These are phyloP conservation scores for Probaryconus sp. DNA, from an alignment of 1,140 invertebrate genomes.

Conservation along the genomic window DNA sequence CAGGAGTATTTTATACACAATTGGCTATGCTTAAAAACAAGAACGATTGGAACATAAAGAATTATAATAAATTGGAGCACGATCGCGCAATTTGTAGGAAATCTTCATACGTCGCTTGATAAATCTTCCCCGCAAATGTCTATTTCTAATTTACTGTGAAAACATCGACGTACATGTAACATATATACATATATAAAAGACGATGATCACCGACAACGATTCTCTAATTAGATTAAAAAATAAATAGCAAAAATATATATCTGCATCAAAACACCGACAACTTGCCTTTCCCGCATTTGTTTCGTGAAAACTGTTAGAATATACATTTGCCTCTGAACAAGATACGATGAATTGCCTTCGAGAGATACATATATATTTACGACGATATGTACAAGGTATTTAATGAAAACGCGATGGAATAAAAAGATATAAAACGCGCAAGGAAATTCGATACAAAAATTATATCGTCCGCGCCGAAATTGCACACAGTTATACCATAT, in stretches of 20 bases:
- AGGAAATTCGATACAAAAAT: too few relatives aligned
- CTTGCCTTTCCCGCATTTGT: constrained; percentile 54
- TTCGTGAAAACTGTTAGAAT: constrained; percentile 65
- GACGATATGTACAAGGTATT: constrained; percentile 50
- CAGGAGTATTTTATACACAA: constrained; percentile 49
- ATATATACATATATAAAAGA: constrained; percentile 64
- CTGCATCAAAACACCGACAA: constrained; percentile 63
- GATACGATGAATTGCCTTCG: constrained; percentile 58
- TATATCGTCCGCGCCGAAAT: too few relatives aligned
- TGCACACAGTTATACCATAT: too few relatives aligned
- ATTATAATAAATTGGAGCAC: too few relatives aligned
- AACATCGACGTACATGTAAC: constrained; percentile 62
- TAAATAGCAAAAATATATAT: constrained; percentile 65
- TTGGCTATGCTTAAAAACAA: constrained; percentile 32
- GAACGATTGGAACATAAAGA: constrained; percentile 4
- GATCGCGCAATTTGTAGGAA: constrained; percentile 48
- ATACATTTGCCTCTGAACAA: constrained; percentile 63
- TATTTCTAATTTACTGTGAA: constrained; percentile 53
- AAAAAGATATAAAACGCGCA: constrained; percentile 13
- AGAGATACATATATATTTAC: constrained; percentile 54
- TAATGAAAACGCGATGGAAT: constrained; percentile 33
- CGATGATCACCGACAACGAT: constrained; percentile 60
- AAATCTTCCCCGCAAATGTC: constrained; percentile 48
- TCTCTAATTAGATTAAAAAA: constrained; percentile 62
- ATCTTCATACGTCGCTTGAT: constrained; percentile 56